Evolutionary conservation across 2,113 vertebrate species (phyloP).

Genomic region (Cisticola juncidis): DNA sequence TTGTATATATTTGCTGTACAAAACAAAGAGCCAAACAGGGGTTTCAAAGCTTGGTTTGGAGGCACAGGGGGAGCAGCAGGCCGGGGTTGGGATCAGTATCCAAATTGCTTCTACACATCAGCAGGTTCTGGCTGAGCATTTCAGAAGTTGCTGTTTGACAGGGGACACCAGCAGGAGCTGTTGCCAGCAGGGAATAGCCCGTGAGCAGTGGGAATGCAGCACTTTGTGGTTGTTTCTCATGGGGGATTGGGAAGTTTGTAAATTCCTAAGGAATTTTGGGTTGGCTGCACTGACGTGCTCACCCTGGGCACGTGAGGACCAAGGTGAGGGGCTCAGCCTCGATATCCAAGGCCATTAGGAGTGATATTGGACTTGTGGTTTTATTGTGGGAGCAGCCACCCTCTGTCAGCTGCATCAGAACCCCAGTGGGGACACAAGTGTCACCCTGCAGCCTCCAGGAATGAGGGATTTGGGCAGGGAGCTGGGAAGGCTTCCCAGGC

Average conservation of each 20-base stretch:
- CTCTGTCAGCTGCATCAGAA: neutral
- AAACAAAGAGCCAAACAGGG: neutral
- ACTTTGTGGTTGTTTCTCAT: fast-evolving
- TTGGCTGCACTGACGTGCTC: fast-evolving
- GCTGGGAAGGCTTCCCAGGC: neutral
- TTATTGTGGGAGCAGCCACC: neutral
- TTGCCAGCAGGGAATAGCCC: neutral
- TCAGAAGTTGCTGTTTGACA: neutral
- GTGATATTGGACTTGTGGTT: fast-evolving
- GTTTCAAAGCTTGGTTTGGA: neutral
- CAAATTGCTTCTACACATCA: neutral
- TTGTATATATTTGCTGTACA: constrained; percentile 1
- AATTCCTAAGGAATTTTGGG: neutral
- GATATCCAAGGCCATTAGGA: neutral
- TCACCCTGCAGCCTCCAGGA: neutral
- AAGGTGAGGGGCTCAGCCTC: neutral
- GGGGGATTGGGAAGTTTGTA: neutral
- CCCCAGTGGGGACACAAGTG: neutral
- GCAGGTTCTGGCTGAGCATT: neutral
- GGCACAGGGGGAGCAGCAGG: neutral
- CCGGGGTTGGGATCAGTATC: neutral
- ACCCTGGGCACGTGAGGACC: neutral
- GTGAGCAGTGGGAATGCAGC: fast-evolving
- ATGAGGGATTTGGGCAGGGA: neutral
- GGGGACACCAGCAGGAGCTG: neutral